Evolutionary conservation across 2,797 vertebrate genomes (phyloP).

Genomic region (Sternotherus odoratus): DNA sequence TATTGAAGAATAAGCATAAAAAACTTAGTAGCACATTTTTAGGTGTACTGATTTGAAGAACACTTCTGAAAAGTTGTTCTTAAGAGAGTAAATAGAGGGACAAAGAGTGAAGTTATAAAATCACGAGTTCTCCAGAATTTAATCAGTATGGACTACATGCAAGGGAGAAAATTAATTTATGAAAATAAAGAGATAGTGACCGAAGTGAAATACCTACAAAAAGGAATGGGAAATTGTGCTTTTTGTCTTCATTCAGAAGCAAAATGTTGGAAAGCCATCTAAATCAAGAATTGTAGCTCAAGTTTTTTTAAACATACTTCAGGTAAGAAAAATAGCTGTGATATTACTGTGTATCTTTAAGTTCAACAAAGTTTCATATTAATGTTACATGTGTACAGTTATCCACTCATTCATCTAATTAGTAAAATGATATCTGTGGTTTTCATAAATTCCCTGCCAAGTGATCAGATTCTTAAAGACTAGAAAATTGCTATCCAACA

Average conservation of each 20-base stretch:
- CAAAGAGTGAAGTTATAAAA: not conserved
- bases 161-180: not conserved
- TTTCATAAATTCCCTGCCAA: conserved; percentile 2
- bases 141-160: not conserved
- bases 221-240: not conserved
- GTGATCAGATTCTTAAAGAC: conserved; percentile 16
- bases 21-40: not conserved
- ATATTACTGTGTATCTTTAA: not conserved
- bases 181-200: not conserved
- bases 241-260: not conserved
- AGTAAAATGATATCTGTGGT: conserved; percentile 10
- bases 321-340: conserved; percentile 3
- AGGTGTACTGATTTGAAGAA: not conserved
- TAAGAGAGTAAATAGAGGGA: not conserved
- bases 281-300: not conserved
- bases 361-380: not conserved
- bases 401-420: conserved; percentile 20
- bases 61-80: not conserved
- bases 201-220: not conserved
- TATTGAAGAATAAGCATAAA: not conserved
- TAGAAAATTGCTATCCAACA: conserved; percentile 3
- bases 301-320: not conserved
- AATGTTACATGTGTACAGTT: not conserved
- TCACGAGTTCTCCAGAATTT: not conserved
- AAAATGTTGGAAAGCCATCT: not conserved